Base-by-base conservation (phyloP, 1,140 invertebrate species). In the Caenorhabditis latens region DNA sequence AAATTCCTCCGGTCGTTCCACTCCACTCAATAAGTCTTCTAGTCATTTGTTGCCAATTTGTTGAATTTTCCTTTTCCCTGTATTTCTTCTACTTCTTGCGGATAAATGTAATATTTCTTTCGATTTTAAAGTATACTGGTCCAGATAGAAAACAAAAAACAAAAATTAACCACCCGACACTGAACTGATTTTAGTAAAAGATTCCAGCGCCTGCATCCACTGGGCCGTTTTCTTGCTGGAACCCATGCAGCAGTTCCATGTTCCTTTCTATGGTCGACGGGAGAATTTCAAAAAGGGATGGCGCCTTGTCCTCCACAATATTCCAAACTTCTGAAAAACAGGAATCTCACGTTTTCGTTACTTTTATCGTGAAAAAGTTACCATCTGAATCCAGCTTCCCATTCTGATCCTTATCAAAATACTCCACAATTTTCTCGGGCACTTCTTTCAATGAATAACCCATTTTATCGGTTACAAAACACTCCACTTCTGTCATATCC, bases 21-120 rank as follows among this genome's bases (percentile, higher is more conserved):
- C n/a, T 55, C 6, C 57, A n/a, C 40, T 85, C 63, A 63, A 85
- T 14, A 19, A 46, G 57, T 32, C 6, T 21, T 65, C 84, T 67
- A 65, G 61, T 85, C 84, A 71, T 13, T 85, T 85, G 71, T 79
- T 79, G 19, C 71, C 71, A 79, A 79, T 53, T 79, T 79, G 71
- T 79, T 79, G 13, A 50, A n/a, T 79, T 79, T 79, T 79, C 42
- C 67, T 65, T 65, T 65, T 42, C 32, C 32, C 32, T 32, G 32
- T 32, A 32, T 32, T 32, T 32, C n/a, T 32, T 32, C 32, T 32
- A 32, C 2, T 32, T 32, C 32, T 32, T 32, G 32, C 32, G 32
- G 32, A 32, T 32, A 32, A 32, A 32, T n/a, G n/a, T n/a, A n/a
- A n/a, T n/a, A n/a, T n/a, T n/a, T n/a, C n/a, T n/a, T n/a, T n/a